These are phyloP conservation scores for Bubo bubo DNA, from an alignment of 2,113 vertebrate species.

Conservation along the genomic window DNA sequence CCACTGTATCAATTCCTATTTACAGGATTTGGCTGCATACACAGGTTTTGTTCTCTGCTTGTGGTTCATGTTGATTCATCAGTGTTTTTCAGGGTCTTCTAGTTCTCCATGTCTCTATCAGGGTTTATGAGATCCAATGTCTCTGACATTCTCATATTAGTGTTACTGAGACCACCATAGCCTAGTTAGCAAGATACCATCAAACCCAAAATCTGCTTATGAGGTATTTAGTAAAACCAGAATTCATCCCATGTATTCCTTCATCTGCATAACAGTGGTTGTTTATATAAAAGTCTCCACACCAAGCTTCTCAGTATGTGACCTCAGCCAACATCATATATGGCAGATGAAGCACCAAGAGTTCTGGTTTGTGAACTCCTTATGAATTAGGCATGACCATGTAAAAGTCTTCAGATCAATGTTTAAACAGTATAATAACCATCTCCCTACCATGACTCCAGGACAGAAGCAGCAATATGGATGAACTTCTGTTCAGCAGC, in stretches of 20 bases:
- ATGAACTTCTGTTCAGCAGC: not conserved
- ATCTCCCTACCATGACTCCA: not conserved
- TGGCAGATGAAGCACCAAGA: not conserved
- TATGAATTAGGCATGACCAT: not conserved
- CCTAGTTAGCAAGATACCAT: not conserved
- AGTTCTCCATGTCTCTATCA: not conserved
- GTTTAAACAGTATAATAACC: not conserved
- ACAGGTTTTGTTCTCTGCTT: not conserved
- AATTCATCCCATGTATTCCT: not conserved
- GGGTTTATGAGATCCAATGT: not conserved
- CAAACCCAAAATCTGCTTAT: not conserved
- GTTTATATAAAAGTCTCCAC: not conserved
- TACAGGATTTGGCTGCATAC: not conserved
- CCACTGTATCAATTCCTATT: not conserved
- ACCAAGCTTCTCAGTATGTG: not conserved
- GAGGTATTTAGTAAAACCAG: not conserved
- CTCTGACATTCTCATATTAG: fast-evolving
- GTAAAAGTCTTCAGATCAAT: not conserved
- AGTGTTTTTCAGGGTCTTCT: not conserved
- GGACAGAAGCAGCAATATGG: not conserved
- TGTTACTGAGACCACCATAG: not conserved
- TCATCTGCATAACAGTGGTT: not conserved
- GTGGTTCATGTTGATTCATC: not conserved
- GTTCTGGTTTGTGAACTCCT: not conserved
- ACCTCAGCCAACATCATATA: not conserved